Percentiles rank a stretch among this genome's conserved stretches.
phyloP scores from a whole-genome alignment of 92 coral and sea anemone species.

The Meandrina meandrites region DNA sequence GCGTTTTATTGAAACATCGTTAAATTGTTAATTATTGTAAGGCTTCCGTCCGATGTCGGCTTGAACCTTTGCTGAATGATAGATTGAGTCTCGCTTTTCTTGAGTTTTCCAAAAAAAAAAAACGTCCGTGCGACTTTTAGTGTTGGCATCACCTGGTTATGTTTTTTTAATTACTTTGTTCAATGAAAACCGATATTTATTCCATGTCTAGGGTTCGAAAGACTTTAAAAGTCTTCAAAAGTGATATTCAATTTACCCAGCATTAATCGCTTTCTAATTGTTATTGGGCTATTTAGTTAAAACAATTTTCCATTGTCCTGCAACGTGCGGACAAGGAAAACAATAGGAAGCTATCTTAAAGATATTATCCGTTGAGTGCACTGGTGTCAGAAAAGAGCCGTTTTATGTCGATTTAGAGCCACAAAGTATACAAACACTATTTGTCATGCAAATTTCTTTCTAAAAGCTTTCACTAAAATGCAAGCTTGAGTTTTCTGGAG shows the following conservation, averaged over 20 bases:
- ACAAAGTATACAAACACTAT: slow-evolving; percentile 55
- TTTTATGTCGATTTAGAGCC: slow-evolving; percentile 64
- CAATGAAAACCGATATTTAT: slow-evolving; percentile 58
- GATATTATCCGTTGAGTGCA: slow-evolving; percentile 75
- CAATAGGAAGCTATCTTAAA: slow-evolving; percentile 70
- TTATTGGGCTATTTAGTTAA: slow-evolving; percentile 73
- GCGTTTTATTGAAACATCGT: slow-evolving; percentile 7
- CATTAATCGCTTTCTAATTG: slow-evolving; percentile 88
- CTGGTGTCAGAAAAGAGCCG: slow-evolving; percentile 77
- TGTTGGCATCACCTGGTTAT: slow-evolving; percentile 70
- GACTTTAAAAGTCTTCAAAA: slow-evolving; percentile 81
- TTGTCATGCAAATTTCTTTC: slow-evolving; percentile 56
- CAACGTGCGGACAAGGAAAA: slow-evolving; percentile 83
- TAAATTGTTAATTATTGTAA: not conserved
- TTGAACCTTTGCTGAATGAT: slow-evolving; percentile 17
- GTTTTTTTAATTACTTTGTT: slow-evolving; percentile 54
- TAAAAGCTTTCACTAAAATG: slow-evolving; percentile 28
- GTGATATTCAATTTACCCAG: slow-evolving; percentile 76
- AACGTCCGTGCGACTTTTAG: slow-evolving; percentile 71
- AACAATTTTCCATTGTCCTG: slow-evolving; percentile 74
- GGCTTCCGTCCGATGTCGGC: slow-evolving; percentile 24
- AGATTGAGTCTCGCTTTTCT: slow-evolving; percentile 19
- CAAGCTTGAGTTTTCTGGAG: not conserved
- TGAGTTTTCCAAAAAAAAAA: slow-evolving; percentile 30
- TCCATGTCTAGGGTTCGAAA: slow-evolving; percentile 66